Evolutionary conservation across 2,888 invertebrate genomes (phyloP).

Genomic region (Cosmorhoe ocellata): DNA sequence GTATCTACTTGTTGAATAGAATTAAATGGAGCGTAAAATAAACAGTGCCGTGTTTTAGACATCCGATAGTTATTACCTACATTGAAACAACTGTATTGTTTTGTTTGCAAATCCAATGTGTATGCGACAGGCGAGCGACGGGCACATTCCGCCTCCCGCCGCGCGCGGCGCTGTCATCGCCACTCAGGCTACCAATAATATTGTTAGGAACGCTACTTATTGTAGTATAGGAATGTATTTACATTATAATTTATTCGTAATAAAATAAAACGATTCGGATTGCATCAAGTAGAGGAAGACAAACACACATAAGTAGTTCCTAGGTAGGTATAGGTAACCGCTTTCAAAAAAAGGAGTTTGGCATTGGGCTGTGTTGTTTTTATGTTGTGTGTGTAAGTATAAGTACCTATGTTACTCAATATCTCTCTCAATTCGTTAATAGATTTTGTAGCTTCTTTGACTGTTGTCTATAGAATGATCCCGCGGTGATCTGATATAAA

Average conservation of each 20-base stretch:
- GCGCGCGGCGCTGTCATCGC: slow-evolving; percentile 68
- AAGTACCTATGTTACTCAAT: too few relatives aligned
- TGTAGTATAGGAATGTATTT: neutral
- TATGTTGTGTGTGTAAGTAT: too few relatives aligned
- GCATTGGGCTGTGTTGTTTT: too few relatives aligned
- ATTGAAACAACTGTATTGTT: slow-evolving; percentile 71
- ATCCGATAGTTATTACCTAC: slow-evolving; percentile 64
- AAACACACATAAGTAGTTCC: too few relatives aligned
- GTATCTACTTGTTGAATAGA: slow-evolving; percentile 27
- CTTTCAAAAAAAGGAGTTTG: too few relatives aligned
- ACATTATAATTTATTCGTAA: neutral
- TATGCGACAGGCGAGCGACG: slow-evolving; percentile 58
- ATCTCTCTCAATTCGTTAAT: too few relatives aligned
- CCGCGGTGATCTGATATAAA: too few relatives aligned
- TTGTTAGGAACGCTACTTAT: slow-evolving; percentile 15
- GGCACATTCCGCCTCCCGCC: slow-evolving; percentile 61
- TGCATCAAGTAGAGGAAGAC: too few relatives aligned
- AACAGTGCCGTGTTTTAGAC: slow-evolving; percentile 60
- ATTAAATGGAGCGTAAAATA: slow-evolving; percentile 47
- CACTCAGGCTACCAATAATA: slow-evolving; percentile 57
- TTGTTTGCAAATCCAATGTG: slow-evolving; percentile 34
- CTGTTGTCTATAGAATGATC: too few relatives aligned
- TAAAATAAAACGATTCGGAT: neutral
- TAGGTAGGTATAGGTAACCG: too few relatives aligned
- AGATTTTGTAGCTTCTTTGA: too few relatives aligned